phyloP scores from a whole-genome alignment of 2,888 invertebrate genomes.

The Eledone cirrhosa region DNA sequence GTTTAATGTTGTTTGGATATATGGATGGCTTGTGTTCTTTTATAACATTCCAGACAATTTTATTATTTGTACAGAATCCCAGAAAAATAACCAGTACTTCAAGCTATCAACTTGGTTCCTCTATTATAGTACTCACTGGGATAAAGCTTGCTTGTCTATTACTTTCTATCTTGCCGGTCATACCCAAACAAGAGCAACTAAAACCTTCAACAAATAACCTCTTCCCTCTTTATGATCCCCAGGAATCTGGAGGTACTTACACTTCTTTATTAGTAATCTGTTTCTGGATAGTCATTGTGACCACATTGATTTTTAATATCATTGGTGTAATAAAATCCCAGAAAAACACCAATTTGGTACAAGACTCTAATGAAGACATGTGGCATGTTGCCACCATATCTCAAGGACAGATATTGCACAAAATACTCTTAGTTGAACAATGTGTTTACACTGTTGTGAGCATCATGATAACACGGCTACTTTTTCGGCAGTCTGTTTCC shows the following conservation, averaged over 20 bases:
- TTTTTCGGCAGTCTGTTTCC: not conserved
- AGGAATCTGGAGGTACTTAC: conserved; percentile 16
- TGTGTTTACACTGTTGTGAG: conserved; percentile 36
- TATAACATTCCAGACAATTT: conserved; percentile 45
- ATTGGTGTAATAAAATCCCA: not conserved
- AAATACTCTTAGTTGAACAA: conserved; percentile 44
- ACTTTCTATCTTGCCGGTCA: conserved; percentile 11
- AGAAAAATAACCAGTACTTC: conserved; percentile 37
- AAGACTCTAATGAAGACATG: not conserved
- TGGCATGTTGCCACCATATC: conserved; percentile 32
- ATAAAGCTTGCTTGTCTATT: conserved; percentile 17
- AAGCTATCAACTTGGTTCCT: not conserved
- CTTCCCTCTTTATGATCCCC: conserved; percentile 6
- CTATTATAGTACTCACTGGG: conserved; percentile 1
- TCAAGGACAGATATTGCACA: conserved; percentile 46
- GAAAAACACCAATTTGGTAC: not conserved
- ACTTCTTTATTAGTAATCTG: conserved; percentile 9
- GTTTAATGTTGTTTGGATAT: conserved; percentile 50
- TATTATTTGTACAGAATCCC: conserved; percentile 53
- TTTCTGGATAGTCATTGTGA: conserved; percentile 19
- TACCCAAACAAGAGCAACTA: not conserved
- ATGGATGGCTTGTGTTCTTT: conserved; percentile 47
- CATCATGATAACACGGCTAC: not conserved
- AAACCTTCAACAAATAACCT: not conserved
- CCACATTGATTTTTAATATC: conserved; percentile 7